Base-by-base conservation (phyloP, 2,113 vertebrate species). In the Siniperca knerii region DNA sequence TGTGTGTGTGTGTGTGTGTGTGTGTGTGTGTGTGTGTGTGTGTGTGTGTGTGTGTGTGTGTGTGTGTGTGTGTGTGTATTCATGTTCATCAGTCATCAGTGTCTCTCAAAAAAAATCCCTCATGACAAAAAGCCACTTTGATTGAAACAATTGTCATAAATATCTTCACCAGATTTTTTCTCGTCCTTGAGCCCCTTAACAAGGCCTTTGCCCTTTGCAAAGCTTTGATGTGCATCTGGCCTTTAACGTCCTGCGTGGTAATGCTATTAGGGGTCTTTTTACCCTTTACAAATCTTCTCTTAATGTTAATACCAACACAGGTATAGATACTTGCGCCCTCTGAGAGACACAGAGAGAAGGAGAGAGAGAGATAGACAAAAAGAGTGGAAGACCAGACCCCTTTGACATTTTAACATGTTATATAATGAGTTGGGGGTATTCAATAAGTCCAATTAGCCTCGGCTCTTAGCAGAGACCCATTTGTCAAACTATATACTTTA, bases 401-500 rank as follows among this genome's bases (percentile, higher is more conserved):
- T 85, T 77, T 92, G 93, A 92, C 93, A 93, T 93, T 94, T 92
- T 77, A 90, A 81, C 88, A 92, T 93, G 82, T 84, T 78, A 46
- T 78, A 77, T 81, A 89, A 90, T 92, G 83, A 84, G 69, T 76
- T 78, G 7, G 65, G 84, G 76, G 82, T 79, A 79, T 90, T 84
- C 83, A 71, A 79, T 81, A 77, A 87, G 68, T 89, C 83, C 90
- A 93, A 93, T 94, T 87, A 94, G 55, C 77, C 70, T 72, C 9
- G 18, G 58, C 52, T 79, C 54, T 66, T 61, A 73, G 85, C 77
- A 67, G 75, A 23, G 33, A 72, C n/a, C 80, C 88, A 90, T 94
- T 92, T 90, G 86, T 92, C 90, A 90, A 91, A 78, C 16, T 48
- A 70, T 83, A 50, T 88, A 35, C 77, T 91, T 92, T 81, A 90